Evolutionary conservation across 2,888 invertebrate genomes (phyloP), one percentile per base, ranked within the genome.

Genomic region (Ennomos fuscantarius): DNA sequence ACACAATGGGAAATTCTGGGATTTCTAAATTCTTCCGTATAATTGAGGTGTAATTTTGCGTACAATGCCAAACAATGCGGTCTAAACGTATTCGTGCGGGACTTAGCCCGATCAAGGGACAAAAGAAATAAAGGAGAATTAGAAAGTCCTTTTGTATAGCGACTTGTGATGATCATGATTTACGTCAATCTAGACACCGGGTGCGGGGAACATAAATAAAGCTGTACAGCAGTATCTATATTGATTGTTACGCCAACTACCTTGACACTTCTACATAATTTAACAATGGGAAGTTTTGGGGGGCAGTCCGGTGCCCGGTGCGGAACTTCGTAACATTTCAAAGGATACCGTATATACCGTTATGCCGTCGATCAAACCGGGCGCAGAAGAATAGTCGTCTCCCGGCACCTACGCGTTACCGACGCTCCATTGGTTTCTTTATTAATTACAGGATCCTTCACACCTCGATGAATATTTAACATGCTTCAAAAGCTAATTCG

Each of bases 1-100:
- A 73, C 74, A 87, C 81, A 87, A 87, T 78, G 73, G 78, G 63
- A 45, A 62, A 73, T 74, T 72, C 78, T 78, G 76, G 72, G 55
- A 64, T 85, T 81, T 73, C 71, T 66, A 72, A 69, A 72, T 74
- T 79, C 76, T 79, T 81, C 73, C 72, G 73, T 78, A 84, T 87
- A 87, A 87, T 87, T 86, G 84, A 85, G 84, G 86, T 86, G 85
- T 86, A 83, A 86, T 84, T 83, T 82, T 73, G 79, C 83, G 76
- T 78, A 84, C 82, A 84, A 83, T 74, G 68, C 68, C 75, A 73
- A 79, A 81, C 83, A 76, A 78, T 75, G 69, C 69, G 70, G 74
- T 74, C 70, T 73, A 68, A 80, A 70, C 76, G 69, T 70, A 76
- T 79, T 78, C 78, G 72, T 80, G 78, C 78, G 76, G 36, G 65